Evolutionary conservation across 2,888 invertebrate species (phyloP), one percentile per base, ranked within the genome.

Genomic region (Anarsia innoxiella): DNA sequence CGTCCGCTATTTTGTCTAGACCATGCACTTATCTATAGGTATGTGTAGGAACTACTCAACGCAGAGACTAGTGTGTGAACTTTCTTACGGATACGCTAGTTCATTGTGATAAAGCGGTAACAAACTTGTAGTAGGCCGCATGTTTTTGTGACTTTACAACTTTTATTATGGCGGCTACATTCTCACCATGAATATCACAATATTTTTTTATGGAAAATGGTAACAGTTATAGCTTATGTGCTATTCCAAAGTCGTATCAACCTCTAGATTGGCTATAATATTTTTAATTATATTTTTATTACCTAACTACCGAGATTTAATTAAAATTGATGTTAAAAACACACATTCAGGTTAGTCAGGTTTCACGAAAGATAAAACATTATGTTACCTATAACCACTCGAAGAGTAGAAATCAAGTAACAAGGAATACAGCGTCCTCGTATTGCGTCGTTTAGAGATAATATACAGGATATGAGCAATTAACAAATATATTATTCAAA

Each of bases 21-120:
- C n/a, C n/a, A n/a, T n/a, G n/a, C n/a, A n/a, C n/a, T n/a, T n/a
- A n/a, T n/a, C n/a, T n/a, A n/a, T n/a, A n/a, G n/a, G n/a, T n/a
- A n/a, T n/a, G n/a, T n/a, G n/a, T n/a, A n/a, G n/a, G n/a, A n/a
- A n/a, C n/a, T n/a, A n/a, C n/a, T n/a, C n/a, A n/a, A n/a, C n/a
- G n/a, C n/a, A n/a, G n/a, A n/a, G n/a, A 75, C 34, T 13, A 19
- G 9, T 27, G 58, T 61, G 58, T 57, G 56, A 65, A 71, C 72
- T 77, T 76, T 76, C 75, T 67, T 67, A 56, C 59, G 63, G 66
- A 65, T 50, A 56, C 56, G 62, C 56, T 43, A 47, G 46, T 45
- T 51, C 41, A 43, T 59, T 67, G 61, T 56, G 52, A 42, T 46
- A 57, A 63, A 63, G 56, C 51, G 49, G 53, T 48, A 48, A 55